Evolutionary conservation across 2,888 invertebrate species (phyloP).

Genomic region (Stratiomys singularior): DNA sequence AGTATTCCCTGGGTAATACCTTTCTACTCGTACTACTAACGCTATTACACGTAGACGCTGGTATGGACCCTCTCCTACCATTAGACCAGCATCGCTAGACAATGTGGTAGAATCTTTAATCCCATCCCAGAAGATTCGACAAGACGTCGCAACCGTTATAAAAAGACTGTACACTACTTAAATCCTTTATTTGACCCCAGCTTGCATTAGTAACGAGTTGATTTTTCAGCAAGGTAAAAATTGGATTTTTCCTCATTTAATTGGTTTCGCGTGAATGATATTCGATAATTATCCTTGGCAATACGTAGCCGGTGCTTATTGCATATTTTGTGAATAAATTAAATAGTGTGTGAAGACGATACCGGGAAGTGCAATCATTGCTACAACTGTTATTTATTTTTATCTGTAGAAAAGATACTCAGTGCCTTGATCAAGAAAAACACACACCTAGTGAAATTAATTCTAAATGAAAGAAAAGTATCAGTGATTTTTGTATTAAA

Average conservation of each 20-base stretch:
- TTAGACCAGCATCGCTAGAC: constrained; percentile 11
- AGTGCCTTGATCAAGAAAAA: no score
- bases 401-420: no score
- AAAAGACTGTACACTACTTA: constrained; percentile 46
- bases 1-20: constrained; percentile 33
- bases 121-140: constrained; percentile 37
- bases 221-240: constrained; percentile 17
- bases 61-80: constrained; percentile 17
- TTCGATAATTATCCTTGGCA: not conserved
- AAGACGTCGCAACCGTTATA: constrained; percentile 42
- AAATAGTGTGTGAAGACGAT: no score
- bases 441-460: no score
- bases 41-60: not conserved
- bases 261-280: constrained; percentile 23
- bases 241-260: not conserved
- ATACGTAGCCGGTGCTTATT: no score
- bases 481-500: not conserved
- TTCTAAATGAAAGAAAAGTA: no score
- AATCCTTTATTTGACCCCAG: constrained; percentile 49
- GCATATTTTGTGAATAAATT: no score
- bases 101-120: constrained; percentile 41
- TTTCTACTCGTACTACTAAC: constrained; percentile 13
- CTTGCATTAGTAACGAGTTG: constrained; percentile 46
- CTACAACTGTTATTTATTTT: no score
- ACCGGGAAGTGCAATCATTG: no score